phyloP scores from a whole-genome alignment of 2,888 invertebrate species.

The Pimpla rufipes region DNA sequence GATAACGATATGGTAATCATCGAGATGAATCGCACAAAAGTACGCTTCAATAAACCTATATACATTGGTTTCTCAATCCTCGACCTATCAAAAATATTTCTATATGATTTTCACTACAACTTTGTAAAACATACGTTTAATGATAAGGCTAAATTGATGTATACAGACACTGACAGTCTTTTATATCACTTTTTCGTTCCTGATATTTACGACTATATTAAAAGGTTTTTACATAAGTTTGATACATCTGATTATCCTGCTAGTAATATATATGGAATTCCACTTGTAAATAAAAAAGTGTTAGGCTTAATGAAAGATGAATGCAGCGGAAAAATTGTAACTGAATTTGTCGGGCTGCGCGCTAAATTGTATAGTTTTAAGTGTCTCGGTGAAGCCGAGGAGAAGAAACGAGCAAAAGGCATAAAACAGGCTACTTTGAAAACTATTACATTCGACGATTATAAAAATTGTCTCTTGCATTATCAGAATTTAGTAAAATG shows the following conservation, averaged over 20 bases:
- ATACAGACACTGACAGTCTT: slow-evolving; percentile 77
- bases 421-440: slow-evolving; percentile 42
- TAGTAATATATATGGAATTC: slow-evolving; percentile 73
- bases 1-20: slow-evolving; percentile 79
- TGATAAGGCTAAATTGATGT: slow-evolving; percentile 70
- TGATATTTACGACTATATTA: slow-evolving; percentile 78
- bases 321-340: slow-evolving; percentile 64
- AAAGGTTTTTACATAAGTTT: slow-evolving; percentile 74
- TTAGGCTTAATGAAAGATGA: slow-evolving; percentile 78
- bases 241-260: slow-evolving; percentile 75
- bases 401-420: slow-evolving; percentile 56
- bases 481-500: slow-evolving; percentile 46
- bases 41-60: slow-evolving; percentile 60
- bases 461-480: slow-evolving; percentile 45
- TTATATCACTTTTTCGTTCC: slow-evolving; percentile 77
- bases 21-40: slow-evolving; percentile 54
- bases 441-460: slow-evolving; percentile 60
- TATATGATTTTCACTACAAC: slow-evolving; percentile 65
- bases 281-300: slow-evolving; percentile 74
- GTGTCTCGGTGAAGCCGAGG: slow-evolving; percentile 30
- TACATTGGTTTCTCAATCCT: slow-evolving; percentile 34
- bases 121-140: slow-evolving; percentile 38
- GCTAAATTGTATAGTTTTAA: slow-evolving; percentile 73
- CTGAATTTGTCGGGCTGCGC: slow-evolving; percentile 35
- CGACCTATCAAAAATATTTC: slow-evolving; percentile 55